Conservation (phyloP, 2,113 vertebrate species). For the Charina bottae region DNA sequence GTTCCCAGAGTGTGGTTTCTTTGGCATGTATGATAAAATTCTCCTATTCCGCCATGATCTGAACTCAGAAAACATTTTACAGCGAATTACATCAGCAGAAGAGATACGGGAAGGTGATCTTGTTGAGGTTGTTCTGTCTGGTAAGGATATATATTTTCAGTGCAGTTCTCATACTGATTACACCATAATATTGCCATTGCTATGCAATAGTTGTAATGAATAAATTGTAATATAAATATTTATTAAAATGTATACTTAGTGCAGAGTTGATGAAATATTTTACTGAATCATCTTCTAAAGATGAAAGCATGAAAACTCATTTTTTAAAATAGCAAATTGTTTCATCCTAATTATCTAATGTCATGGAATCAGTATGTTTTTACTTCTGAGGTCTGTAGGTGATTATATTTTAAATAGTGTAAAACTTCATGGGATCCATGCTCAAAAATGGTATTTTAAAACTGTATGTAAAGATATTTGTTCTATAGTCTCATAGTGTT, state of each 20-base stretch:
- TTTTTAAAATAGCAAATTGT: not conserved
- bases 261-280: not conserved
- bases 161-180: not conserved
- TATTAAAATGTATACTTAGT: not conserved
- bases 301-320: not conserved
- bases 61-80: slow-evolving; percentile 96
- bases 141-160: slow-evolving; percentile 68
- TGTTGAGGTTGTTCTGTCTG: slow-evolving; percentile 95
- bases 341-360: not conserved
- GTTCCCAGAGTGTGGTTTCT: slow-evolving; percentile 99
- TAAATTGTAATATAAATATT: not conserved
- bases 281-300: not conserved
- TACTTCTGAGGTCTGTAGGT: not conserved
- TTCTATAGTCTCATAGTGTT: not conserved
- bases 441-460: not conserved
- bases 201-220: not conserved
- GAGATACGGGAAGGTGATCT: slow-evolving; percentile 97
- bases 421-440: not conserved
- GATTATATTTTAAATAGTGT: not conserved
- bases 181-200: not conserved
- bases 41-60: slow-evolving; percentile 96
- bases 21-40: slow-evolving; percentile 99
- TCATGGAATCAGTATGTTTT: not conserved
- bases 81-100: slow-evolving; percentile 90
- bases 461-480: not conserved